A percentile compares a stretch with the other conserved stretches of the same genome.
Evolutionary conservation across 2,797 vertebrate genomes (phyloP).

Genomic region (Dipus sagitta): DNA sequence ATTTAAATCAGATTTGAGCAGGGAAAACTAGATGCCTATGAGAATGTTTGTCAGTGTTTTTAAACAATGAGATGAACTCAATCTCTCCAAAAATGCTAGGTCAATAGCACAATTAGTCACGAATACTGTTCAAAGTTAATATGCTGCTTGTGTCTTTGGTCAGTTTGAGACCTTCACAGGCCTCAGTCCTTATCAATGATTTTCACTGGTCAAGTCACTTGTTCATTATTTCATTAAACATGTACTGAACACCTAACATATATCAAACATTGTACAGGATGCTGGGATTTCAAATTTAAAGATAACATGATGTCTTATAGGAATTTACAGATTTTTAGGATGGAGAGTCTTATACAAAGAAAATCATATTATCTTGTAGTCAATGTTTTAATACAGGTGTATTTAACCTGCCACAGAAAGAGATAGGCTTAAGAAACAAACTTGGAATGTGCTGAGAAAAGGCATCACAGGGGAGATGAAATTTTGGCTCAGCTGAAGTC

Average conservation of each 20-base stretch:
- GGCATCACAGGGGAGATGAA: not conserved
- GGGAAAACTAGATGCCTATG: slow-evolving; percentile 23
- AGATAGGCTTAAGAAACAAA: not conserved
- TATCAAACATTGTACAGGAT: not conserved
- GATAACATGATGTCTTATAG: not conserved
- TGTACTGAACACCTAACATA: not conserved
- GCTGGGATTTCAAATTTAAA: not conserved
- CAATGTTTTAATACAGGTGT: not conserved
- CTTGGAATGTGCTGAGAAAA: not conserved
- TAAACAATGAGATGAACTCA: slow-evolving; percentile 63
- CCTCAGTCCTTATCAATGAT: not conserved
- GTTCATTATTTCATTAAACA: slow-evolving; percentile 16
- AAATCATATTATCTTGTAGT: not conserved
- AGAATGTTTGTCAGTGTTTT: slow-evolving; percentile 75
- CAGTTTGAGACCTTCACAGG: not conserved
- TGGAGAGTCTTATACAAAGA: not conserved
- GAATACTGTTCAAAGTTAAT: slow-evolving; percentile 73
- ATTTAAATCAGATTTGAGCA: slow-evolving; percentile 71
- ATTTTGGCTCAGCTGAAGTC: not conserved
- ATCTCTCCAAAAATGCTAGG: slow-evolving; percentile 52
- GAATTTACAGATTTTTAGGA: not conserved
- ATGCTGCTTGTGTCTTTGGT: slow-evolving; percentile 43
- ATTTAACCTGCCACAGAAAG: not conserved
- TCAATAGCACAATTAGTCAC: slow-evolving; percentile 67
- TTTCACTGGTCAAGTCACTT: not conserved